Percentiles rank a stretch among this genome's conserved stretches.
phyloP scores from a whole-genome alignment of 2,888 invertebrate genomes.

The Therioaphis trifolii region DNA sequence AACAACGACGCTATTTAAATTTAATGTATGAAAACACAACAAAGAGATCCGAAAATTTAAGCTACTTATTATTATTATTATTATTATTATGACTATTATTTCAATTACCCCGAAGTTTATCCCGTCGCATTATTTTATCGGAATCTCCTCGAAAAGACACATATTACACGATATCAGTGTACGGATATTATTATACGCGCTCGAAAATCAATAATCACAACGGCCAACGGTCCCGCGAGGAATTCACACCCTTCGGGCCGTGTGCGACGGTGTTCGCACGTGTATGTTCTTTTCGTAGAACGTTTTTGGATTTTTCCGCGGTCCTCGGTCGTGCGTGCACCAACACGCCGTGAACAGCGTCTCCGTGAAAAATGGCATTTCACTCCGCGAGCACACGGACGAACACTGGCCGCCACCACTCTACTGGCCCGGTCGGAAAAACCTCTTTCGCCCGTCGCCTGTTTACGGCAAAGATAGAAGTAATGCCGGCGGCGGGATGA shows the following conservation, averaged over 20 bases:
- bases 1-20: no score
- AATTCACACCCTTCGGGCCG: slow-evolving; percentile 7
- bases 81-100: no score
- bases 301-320: slow-evolving; percentile 16
- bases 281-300: not conserved
- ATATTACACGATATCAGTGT: not conserved
- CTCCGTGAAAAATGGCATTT: slow-evolving; percentile 24
- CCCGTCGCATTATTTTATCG: not conserved
- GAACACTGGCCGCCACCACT: not conserved
- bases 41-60: no score
- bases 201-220: slow-evolving; percentile 25
- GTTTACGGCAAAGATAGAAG: slow-evolving; percentile 22
- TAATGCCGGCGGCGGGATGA: not conserved
- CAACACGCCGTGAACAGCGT: not conserved
- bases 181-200: not conserved
- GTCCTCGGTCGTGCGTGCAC: not conserved
- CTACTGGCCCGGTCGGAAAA: not conserved
- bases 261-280: no score
- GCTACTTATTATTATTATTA: no score
- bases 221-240: not conserved
- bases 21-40: no score
- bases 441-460: not conserved
- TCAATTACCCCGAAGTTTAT: no score
- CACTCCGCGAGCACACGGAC: not conserved
- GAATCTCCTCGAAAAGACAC: not conserved